Evolutionary conservation across 2,113 vertebrate genomes (phyloP).

Genomic region (Hystrix brachyura): DNA sequence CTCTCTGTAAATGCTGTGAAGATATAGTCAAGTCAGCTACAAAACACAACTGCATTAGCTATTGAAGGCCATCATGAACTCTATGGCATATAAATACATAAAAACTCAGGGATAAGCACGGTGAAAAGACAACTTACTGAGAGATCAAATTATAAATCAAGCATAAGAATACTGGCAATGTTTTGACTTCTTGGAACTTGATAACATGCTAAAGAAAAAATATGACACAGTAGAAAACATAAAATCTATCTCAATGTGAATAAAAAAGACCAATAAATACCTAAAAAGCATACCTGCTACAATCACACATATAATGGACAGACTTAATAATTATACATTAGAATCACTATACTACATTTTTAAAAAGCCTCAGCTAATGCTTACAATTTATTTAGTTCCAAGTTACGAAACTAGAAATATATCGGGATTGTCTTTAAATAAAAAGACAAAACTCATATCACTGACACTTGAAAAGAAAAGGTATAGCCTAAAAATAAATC

Average conservation of each 20-base stretch:
- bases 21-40: neutral
- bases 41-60: neutral
- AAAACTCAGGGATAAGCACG: neutral
- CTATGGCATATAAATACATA: neutral
- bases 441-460: conserved; percentile 11
- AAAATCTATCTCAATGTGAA: neutral
- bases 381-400: neutral
- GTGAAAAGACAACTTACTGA: neutral
- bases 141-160: neutral
- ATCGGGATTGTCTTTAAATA: neutral
- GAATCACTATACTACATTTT: neutral
- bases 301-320: neutral
- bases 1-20: neutral
- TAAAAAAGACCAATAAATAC: neutral
- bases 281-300: neutral
- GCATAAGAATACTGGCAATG: neutral
- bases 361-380: neutral
- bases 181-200: neutral
- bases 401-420: neutral
- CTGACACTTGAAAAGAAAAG: neutral
- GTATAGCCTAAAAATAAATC: neutral
- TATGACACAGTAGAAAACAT: neutral
- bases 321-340: neutral
- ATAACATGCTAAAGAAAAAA: neutral
- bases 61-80: neutral